Conservation (phyloP, 2,888 invertebrate species). For the Cephus runcator region DNA sequence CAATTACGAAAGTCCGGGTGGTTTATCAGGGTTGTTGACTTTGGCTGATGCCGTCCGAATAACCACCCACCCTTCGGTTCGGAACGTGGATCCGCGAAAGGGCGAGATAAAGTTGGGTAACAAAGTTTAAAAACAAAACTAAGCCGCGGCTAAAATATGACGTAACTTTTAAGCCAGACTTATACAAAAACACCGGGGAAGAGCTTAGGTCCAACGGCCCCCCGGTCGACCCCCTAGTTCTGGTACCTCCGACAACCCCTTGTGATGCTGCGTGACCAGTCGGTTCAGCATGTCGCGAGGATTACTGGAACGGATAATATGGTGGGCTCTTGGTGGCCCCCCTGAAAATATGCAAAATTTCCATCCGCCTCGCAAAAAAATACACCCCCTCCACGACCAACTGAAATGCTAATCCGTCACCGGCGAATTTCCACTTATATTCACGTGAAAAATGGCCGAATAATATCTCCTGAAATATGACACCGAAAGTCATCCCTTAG, state of each 20-base stretch:
- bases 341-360: neutral
- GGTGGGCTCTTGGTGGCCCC: neutral
- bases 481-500: neutral
- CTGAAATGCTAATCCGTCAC: neutral
- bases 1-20: slow-evolving; percentile 27
- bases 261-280: neutral
- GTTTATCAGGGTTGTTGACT: slow-evolving; percentile 32
- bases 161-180: slow-evolving; percentile 43
- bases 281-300: neutral
- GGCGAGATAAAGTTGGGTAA: slow-evolving; percentile 32
- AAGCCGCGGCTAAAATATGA: slow-evolving; percentile 40
- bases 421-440: neutral
- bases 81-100: neutral
- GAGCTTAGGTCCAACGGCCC: neutral
- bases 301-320: neutral
- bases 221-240: neutral
- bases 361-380: too few relatives aligned
- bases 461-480: neutral
- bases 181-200: slow-evolving; percentile 18
- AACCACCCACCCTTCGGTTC: neutral
- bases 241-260: neutral
- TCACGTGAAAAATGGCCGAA: neutral
- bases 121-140: slow-evolving; percentile 38
- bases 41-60: neutral
- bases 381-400: neutral